Conservation (phyloP, 1,140 invertebrate genomes). For the Oreohelix idahoensis region DNA sequence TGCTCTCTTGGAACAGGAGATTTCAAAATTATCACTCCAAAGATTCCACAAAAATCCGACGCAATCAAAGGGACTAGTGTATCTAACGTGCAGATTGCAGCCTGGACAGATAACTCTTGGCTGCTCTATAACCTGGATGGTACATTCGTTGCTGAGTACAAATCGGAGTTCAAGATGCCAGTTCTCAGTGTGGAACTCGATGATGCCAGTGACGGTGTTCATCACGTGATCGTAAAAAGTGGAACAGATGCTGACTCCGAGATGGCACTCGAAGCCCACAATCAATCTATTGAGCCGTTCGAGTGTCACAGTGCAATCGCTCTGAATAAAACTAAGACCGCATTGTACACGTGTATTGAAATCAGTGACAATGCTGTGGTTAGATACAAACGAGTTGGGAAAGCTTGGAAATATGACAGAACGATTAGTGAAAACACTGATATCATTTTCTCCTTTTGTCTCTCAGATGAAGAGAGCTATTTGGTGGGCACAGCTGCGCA, state of each 20-base stretch:
- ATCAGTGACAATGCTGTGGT: conserved; percentile 71
- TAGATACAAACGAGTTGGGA: conserved; percentile 65
- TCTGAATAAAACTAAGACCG: conserved; percentile 57
- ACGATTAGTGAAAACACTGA: conserved; percentile 73
- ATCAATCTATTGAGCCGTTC: conserved; percentile 77
- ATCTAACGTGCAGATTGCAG: conserved; percentile 65
- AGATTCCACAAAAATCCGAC: conserved; percentile 77
- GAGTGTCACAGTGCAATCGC: conserved; percentile 84
- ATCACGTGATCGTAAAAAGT: conserved; percentile 64
- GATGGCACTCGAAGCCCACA: conserved; percentile 67
- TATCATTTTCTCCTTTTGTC: conserved; percentile 83
- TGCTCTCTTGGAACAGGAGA: conserved; percentile 71
- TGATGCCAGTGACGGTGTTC: conserved; percentile 44
- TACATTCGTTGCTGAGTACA: conserved; percentile 50
- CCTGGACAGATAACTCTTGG: conserved; percentile 66
- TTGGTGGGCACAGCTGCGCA: conserved; percentile 88
- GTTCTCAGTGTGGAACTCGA: conserved; percentile 57
- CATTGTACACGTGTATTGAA: conserved; percentile 71
- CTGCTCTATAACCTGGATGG: conserved; percentile 65
- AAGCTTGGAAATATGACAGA: conserved; percentile 71
- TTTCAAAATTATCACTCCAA: conserved; percentile 87
- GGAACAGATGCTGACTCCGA: conserved; percentile 61
- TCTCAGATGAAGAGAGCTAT: conserved; percentile 85
- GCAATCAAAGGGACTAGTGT: conserved; percentile 61
- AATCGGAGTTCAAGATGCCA: conserved; percentile 64